These are phyloP conservation scores for Meteorus sp. DNA, from an alignment of 1,140 invertebrate genomes.

Conservation along the genomic window DNA sequence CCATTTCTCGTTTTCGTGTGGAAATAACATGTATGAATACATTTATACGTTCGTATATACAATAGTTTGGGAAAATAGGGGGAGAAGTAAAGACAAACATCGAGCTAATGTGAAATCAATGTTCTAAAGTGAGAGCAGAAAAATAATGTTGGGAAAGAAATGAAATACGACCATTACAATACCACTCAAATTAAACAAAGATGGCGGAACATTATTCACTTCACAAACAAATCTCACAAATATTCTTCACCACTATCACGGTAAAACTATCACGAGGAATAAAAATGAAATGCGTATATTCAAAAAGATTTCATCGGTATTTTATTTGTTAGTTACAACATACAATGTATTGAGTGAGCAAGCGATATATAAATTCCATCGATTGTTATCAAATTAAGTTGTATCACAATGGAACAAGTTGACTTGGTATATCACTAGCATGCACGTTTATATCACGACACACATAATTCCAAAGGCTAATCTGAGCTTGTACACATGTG, in stretches of 20 bases:
- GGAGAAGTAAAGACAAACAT: constrained; percentile 15
- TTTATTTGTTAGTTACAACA: not conserved
- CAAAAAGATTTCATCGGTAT: no score
- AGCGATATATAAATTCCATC: not conserved
- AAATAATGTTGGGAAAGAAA: no score
- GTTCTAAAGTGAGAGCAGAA: constrained; percentile 31
- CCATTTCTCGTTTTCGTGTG: constrained; percentile 27
- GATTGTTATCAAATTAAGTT: constrained; percentile 17
- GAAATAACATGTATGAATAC: constrained; percentile 12
- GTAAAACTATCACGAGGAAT: no score
- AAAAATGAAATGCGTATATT: no score
- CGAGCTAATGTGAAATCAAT: constrained; percentile 43
- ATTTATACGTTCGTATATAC: not conserved
- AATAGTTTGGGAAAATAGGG: not conserved
- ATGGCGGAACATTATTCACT: no score
- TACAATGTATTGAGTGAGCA: no score
- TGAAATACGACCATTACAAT: no score
- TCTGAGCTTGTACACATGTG: not conserved
- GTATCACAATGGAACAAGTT: constrained; percentile 15
- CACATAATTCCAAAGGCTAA: constrained; percentile 11
- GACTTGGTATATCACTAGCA: not conserved
- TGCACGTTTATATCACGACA: constrained; percentile 15
- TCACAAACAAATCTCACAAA: no score
- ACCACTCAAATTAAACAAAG: no score
- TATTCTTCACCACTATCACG: no score